Conservation (phyloP, 1,140 invertebrate genomes). For the Macrocentrus cingulum region DNA sequence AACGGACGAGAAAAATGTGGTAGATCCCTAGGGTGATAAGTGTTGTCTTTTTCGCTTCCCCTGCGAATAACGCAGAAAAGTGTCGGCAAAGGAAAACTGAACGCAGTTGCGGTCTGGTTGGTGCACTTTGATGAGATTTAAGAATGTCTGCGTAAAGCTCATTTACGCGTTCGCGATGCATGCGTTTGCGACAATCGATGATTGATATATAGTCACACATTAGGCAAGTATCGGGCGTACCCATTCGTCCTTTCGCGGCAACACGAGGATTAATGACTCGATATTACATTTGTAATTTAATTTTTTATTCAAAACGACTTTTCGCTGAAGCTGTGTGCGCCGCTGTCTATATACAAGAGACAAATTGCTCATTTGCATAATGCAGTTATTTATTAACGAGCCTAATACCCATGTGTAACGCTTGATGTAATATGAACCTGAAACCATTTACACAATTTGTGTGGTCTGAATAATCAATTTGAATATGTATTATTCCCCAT, state of each 20-base stretch:
- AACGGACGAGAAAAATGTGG: too few species aligned
- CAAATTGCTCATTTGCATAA: slow-evolving; percentile 53
- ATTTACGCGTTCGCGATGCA: too few species aligned
- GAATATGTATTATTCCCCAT: too few species aligned
- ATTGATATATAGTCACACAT: slow-evolving; percentile 10
- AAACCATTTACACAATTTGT: neutral
- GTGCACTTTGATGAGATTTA: too few species aligned
- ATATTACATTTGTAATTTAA: slow-evolving; percentile 49
- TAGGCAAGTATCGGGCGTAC: slow-evolving; percentile 14
- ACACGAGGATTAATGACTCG: slow-evolving; percentile 47
- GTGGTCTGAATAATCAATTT: neutral
- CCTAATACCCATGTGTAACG: slow-evolving; percentile 14
- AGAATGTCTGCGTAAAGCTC: too few species aligned
- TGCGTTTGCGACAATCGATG: too few species aligned
- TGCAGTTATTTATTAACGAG: slow-evolving; percentile 49
- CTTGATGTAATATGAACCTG: slow-evolving; percentile 5
- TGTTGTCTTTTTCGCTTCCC: too few species aligned
- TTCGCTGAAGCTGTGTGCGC: neutral
- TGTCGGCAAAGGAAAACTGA: too few species aligned
- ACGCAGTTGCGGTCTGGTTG: too few species aligned
- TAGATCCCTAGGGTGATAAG: too few species aligned
- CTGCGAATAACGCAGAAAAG: too few species aligned
- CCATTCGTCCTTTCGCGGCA: slow-evolving; percentile 49
- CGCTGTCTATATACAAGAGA: slow-evolving; percentile 32
- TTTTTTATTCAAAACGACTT: slow-evolving; percentile 50